phyloP scores from a whole-genome alignment of 2,888 invertebrate genomes.

The Iphiclides podalirius region DNA sequence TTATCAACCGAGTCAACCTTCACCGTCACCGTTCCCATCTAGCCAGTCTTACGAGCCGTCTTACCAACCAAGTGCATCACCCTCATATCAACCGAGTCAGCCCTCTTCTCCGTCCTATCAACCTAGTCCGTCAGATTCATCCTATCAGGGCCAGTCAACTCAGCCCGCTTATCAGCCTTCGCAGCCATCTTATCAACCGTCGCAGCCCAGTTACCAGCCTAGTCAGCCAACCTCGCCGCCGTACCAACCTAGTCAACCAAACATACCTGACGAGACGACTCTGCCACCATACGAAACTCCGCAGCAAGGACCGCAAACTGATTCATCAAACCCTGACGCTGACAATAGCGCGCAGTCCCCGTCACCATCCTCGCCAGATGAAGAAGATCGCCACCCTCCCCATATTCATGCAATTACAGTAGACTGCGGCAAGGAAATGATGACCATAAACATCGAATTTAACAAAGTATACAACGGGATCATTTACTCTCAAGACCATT shows the following conservation, averaged over 20 bases:
- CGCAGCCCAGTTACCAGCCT: constrained; percentile 30
- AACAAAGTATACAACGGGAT: constrained; percentile 88
- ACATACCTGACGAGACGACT: constrained; percentile 30
- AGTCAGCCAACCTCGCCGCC: constrained; percentile 33
- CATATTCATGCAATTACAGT: constrained; percentile 88
- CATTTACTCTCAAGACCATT: constrained; percentile 89
- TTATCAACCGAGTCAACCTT: constrained; percentile 34
- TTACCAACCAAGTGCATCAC: constrained; percentile 36
- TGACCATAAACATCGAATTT: constrained; percentile 90
- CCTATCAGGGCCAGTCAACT: constrained; percentile 25
- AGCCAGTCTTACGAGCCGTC: constrained; percentile 30
- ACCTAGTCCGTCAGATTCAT: constrained; percentile 30
- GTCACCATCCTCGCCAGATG: constrained; percentile 48
- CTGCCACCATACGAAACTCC: constrained; percentile 28
- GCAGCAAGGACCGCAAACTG: constrained; percentile 31
- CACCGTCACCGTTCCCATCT: constrained; percentile 33
- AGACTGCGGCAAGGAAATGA: constrained; percentile 89
- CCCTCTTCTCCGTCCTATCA: constrained; percentile 34
- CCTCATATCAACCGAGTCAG: constrained; percentile 36
- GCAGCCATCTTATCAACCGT: constrained; percentile 35
- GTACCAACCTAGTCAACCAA: constrained; percentile 33
- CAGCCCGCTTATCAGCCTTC: constrained; percentile 24
- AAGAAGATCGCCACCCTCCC: constrained; percentile 85
- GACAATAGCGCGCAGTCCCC: constrained; percentile 29
- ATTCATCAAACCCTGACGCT: constrained; percentile 33